phyloP scores from a whole-genome alignment of 2,888 invertebrate species.

The Uloborus plumipes region DNA sequence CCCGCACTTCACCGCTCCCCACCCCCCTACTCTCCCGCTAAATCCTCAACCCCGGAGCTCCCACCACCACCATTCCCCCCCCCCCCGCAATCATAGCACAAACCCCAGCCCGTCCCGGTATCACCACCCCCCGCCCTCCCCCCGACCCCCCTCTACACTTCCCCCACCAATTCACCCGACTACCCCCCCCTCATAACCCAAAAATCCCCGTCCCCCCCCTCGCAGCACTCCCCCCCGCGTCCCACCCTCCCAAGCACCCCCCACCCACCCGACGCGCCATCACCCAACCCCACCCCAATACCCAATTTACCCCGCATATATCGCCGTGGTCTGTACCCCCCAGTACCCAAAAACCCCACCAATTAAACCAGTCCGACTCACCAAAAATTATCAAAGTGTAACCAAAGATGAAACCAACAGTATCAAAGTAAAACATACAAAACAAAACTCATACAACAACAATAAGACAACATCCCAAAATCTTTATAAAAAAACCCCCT shows the following conservation, averaged over 20 bases:
- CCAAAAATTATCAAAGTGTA: too few species aligned
- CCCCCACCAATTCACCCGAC: neutral
- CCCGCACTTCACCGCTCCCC: neutral
- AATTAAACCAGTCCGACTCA: too few species aligned
- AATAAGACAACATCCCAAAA: too few species aligned
- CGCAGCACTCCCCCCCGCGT: neutral
- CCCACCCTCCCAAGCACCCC: neutral
- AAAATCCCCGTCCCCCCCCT: neutral
- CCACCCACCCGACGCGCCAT: too few species aligned
- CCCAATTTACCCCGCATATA: too few species aligned
- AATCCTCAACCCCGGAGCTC: neutral
- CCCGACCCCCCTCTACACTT: neutral
- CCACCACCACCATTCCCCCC: neutral
- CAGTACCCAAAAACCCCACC: too few species aligned
- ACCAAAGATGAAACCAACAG: too few species aligned
- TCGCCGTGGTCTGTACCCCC: too few species aligned
- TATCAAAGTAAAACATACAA: too few species aligned
- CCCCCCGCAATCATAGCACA: neutral
- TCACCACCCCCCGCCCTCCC: neutral
- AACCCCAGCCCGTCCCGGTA: neutral
- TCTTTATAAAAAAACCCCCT: too few species aligned
- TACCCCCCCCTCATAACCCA: neutral
- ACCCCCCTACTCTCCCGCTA: neutral
- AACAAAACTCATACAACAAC: too few species aligned
- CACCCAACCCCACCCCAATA: too few species aligned